Conservation (phyloP, 2,113 vertebrate species). For the Apteryx owenii region DNA sequence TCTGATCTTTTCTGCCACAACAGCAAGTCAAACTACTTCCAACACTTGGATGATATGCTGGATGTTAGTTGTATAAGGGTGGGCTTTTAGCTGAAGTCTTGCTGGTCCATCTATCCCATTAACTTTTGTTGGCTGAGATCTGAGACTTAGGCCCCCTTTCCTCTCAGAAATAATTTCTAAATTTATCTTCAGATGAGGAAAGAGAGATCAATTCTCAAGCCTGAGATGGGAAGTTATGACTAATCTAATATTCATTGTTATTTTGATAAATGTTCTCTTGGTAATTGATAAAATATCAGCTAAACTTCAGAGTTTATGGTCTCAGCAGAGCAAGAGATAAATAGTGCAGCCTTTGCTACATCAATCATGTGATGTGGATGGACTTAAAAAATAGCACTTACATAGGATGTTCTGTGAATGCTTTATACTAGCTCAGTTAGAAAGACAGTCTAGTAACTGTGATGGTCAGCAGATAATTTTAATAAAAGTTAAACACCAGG, state of each 20-base stretch:
- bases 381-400: neutral
- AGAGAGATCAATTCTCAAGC: slow-evolving; percentile 8
- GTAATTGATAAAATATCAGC: slow-evolving; percentile 43
- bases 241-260: slow-evolving; percentile 44
- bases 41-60: neutral
- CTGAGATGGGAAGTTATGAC: neutral
- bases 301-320: neutral
- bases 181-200: slow-evolving; percentile 37
- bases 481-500: neutral
- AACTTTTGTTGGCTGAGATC: slow-evolving; percentile 12
- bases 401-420: neutral
- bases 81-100: neutral
- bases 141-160: neutral
- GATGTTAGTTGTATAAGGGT: neutral
- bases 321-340: neutral
- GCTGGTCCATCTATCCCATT: neutral
- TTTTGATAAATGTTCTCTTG: slow-evolving; percentile 41
- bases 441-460: neutral
- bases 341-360: neutral
- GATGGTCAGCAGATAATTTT: neutral
- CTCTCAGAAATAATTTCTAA: slow-evolving; percentile 22
- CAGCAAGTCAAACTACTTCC: neutral
- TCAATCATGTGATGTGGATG: neutral
- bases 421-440: neutral
- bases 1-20: neutral